These are phyloP conservation scores for Trichonephila inaurata DNA, from an alignment of 1,140 invertebrate genomes.

Conservation along the genomic window DNA sequence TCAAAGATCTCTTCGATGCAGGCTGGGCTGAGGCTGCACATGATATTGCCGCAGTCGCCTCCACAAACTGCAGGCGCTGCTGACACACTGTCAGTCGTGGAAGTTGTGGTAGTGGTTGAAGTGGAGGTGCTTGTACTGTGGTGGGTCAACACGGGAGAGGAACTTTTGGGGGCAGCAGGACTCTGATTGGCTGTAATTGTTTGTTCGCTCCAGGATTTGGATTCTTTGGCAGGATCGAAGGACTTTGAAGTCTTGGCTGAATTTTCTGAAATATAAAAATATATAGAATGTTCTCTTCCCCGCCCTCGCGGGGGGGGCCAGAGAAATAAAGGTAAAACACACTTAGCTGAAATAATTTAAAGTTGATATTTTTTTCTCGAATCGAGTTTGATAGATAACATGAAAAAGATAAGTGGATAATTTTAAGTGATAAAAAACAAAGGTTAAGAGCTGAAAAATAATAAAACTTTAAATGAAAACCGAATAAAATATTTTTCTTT, in stretches of 20 bases:
- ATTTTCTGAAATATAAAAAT: background rate
- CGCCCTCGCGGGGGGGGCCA: too few species aligned
- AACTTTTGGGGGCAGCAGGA: background rate
- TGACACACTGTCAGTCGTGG: background rate
- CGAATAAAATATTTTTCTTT: too few species aligned
- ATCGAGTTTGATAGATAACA: too few species aligned
- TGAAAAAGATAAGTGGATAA: too few species aligned
- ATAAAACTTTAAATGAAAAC: too few species aligned
- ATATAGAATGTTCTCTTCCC: too few species aligned
- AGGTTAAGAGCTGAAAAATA: too few species aligned
- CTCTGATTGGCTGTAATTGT: background rate
- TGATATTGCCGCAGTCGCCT: slow-evolving; percentile 71
- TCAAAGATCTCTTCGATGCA: slow-evolving; percentile 56
- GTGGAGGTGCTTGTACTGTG: slow-evolving; percentile 3
- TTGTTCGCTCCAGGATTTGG: slow-evolving; percentile 31
- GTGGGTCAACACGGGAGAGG: background rate
- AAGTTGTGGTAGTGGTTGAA: background rate
- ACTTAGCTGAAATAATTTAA: background rate
- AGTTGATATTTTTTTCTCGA: background rate
- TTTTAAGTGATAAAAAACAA: too few species aligned
- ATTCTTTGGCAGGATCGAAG: slow-evolving; percentile 61
- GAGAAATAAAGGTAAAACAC: background rate
- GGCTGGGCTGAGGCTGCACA: slow-evolving; percentile 68
- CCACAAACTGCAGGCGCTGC: background rate
- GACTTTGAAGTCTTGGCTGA: slow-evolving; percentile 39